Evolutionary conservation across 2,113 vertebrate species (phyloP).

Genomic region (Xenopus borealis): DNA sequence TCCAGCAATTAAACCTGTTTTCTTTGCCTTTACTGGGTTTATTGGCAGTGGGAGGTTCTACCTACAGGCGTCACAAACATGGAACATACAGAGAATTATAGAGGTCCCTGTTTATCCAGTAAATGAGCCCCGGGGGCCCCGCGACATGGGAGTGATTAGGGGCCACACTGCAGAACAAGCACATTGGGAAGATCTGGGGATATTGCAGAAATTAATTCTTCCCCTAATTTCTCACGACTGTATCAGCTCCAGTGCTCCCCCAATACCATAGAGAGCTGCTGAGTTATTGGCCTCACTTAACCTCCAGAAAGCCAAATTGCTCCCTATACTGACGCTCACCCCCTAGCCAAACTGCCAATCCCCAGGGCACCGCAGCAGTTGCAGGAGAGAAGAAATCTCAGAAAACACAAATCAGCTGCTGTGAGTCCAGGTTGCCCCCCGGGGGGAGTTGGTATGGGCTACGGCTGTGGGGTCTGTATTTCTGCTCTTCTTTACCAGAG

Average conservation of each 20-base stretch:
- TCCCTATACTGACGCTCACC: constrained; percentile 40
- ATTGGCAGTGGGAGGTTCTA: too few relatives aligned
- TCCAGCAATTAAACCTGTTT: too few relatives aligned
- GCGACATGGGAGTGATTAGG: too few relatives aligned
- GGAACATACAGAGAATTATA: too few relatives aligned
- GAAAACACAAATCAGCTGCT: neutral
- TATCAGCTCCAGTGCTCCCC: constrained; percentile 48
- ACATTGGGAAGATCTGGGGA: neutral
- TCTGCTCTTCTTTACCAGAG: neutral
- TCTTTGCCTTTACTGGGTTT: too few relatives aligned
- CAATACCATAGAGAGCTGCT: constrained; percentile 47
- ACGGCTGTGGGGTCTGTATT: neutral
- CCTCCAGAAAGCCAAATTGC: constrained; percentile 51
- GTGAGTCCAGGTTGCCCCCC: neutral
- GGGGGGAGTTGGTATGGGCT: neutral
- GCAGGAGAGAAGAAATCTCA: neutral
- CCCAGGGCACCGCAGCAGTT: neutral
- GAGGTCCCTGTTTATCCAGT: too few relatives aligned
- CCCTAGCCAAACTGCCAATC: constrained; percentile 2
- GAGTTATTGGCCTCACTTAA: constrained; percentile 64
- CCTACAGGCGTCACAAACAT: too few relatives aligned
- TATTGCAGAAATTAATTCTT: constrained; percentile 48
- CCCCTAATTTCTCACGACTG: constrained; percentile 57
- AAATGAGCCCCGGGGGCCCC: too few relatives aligned
- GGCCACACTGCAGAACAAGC: too few relatives aligned